A percentile compares a stretch with the other conserved stretches of the same genome.
Conservation (phyloP, 2,113 vertebrate genomes). For the Dicerorhinus sumatrensis region DNA sequence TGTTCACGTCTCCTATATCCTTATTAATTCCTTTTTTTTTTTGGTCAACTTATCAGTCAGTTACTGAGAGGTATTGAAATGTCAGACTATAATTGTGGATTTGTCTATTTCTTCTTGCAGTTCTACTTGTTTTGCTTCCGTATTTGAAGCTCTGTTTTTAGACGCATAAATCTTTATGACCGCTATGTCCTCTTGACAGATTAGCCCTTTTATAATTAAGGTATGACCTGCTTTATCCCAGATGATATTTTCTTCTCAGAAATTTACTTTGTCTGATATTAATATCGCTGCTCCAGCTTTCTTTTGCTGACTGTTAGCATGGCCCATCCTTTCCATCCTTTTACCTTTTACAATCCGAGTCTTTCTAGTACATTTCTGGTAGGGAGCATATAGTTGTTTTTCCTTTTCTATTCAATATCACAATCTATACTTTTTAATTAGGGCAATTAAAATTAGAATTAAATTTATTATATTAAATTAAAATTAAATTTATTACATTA, state of each 20-base stretch:
- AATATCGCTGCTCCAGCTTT: not conserved
- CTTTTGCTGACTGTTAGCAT: not conserved
- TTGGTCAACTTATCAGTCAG: not conserved
- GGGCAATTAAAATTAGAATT: too few relatives aligned
- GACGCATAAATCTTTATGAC: not conserved
- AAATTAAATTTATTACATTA: too few relatives aligned
- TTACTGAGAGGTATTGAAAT: too few relatives aligned
- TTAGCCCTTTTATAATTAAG: not conserved
- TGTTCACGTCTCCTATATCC: not conserved
- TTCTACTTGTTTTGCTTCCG: not conserved
- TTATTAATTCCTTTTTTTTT: not conserved
- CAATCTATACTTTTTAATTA: not conserved
- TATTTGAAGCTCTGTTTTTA: not conserved
- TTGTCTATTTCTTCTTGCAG: not conserved
- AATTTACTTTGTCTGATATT: not conserved
- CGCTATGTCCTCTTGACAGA: not conserved
- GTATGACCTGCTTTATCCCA: not conserved
- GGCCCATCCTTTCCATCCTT: not conserved
- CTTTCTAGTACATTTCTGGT: not conserved
- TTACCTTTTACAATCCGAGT: not conserved
- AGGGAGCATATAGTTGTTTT: not conserved
- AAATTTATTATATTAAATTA: too few relatives aligned
- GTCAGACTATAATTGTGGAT: not conserved
- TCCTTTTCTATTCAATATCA: not conserved
- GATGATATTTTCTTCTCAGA: not conserved